Evolutionary conservation across 2,888 invertebrate genomes (phyloP), one percentile per base, ranked within the genome.

Genomic region (Scaptodrosophila latifasciaeformis): DNA sequence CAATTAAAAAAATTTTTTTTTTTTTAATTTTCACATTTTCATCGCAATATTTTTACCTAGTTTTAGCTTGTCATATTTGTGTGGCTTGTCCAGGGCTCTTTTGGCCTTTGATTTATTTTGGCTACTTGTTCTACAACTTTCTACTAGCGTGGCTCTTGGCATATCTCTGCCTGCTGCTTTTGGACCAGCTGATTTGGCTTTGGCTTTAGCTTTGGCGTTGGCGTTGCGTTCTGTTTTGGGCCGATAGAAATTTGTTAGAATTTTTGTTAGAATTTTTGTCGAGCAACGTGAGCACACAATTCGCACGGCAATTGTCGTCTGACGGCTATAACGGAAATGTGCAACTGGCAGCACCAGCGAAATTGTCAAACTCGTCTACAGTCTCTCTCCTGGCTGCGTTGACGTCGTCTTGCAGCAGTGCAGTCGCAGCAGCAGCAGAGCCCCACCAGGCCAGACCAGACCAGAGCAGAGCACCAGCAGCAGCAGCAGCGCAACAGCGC

Each of bases 281-380:
- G 10, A 12, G 12, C 27, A 27, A 27, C 27, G 9, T 27, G 27
- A 27, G 9, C 9, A 27, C 27, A 9, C 27, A 27, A 31, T 12
- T 59, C 70, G 68, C 67, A 64, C 61, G 67, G 67, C 70, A 52
- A 34, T 15, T 4, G 34, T 34, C 15, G 65, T 70, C 68, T 70
- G 78, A 60, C 75, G 71, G 68, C 70, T 70, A 77, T 72, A 72
- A 72, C 72, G 72, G 72, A 72, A 72, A 72, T 72, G 78, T 77
- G 72, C 78, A 72, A 72, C 78, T 72, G 78, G 75, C 78, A 67
- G 67, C 65, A 63, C 54, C 64, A 72, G 62, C 70, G 61, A 77
- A 72, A 70, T 74, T 72, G 77, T 72, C 72, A 72, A 65, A 15
- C 10, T 15, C 37, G 37, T 34, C 34, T 12, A 34, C 34, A 13